phyloP scores from a whole-genome alignment of 2,888 invertebrate species.

The Hirtodrosophila duncani region DNA sequence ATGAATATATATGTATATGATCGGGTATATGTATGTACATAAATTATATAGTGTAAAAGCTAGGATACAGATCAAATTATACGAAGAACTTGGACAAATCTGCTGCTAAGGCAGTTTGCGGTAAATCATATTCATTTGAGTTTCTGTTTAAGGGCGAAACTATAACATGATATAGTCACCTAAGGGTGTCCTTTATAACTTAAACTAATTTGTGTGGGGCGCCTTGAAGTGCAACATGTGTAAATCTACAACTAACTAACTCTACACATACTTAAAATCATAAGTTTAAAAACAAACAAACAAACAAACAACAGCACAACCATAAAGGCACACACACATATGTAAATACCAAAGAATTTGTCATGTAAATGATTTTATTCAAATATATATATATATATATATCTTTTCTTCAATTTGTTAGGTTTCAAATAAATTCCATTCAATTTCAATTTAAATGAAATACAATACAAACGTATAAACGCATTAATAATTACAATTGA shows the following conservation, averaged over 20 bases:
- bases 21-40: not conserved
- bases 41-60: not conserved
- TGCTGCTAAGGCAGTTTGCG: too few relatives aligned
- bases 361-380: conserved; percentile 53
- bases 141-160: too few relatives aligned
- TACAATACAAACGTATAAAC: conserved; percentile 64
- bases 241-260: conserved; percentile 9
- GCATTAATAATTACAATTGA: conserved; percentile 44
- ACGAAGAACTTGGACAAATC: too few relatives aligned
- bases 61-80: too few relatives aligned
- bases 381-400: conserved; percentile 40
- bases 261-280: conserved; percentile 5
- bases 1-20: conserved; percentile 1
- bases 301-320: conserved; percentile 3
- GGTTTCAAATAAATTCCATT: conserved; percentile 22
- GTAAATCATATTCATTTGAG: too few relatives aligned
- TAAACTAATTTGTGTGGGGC: too few relatives aligned
- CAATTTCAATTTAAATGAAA: too few relatives aligned
- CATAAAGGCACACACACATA: conserved; percentile 32
- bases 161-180: too few relatives aligned
- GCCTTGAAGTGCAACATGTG: conserved; percentile 38
- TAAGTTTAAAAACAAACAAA: conserved; percentile 8
- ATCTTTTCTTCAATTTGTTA: conserved; percentile 19
- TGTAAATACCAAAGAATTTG: conserved; percentile 39
- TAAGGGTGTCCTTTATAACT: too few relatives aligned